phyloP scores from a whole-genome alignment of 2,888 invertebrate species.

The Diplazon laetatorius region DNA sequence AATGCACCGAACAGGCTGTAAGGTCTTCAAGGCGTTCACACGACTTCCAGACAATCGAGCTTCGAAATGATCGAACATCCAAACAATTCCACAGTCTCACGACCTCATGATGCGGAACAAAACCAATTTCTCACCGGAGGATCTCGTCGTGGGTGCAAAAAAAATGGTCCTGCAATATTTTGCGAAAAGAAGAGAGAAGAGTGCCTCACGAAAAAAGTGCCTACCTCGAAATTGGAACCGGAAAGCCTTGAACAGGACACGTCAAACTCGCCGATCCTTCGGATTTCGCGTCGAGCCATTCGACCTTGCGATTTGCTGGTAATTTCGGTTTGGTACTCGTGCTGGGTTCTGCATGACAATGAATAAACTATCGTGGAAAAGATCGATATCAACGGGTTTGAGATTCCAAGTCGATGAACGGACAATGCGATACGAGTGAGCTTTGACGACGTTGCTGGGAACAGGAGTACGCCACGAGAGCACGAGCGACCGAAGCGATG shows the following conservation, averaged over 20 bases:
- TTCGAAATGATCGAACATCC: neutral
- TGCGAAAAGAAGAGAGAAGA: no score
- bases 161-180: no score
- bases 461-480: slow-evolving; percentile 55
- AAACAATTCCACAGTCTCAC: neutral
- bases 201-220: slow-evolving; percentile 29
- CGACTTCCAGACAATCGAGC: neutral
- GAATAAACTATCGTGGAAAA: no score
- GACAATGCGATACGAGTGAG: slow-evolving; percentile 30
- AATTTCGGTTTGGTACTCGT: slow-evolving; percentile 79
- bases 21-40: neutral
- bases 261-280: slow-evolving; percentile 82
- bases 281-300: slow-evolving; percentile 76
- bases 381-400: slow-evolving; percentile 56
- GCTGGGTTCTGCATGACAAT: slow-evolving; percentile 75
- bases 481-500: slow-evolving; percentile 32
- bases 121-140: no score
- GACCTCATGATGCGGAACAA: no score
- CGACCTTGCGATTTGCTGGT: slow-evolving; percentile 79
- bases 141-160: no score
- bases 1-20: neutral
- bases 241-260: slow-evolving; percentile 91
- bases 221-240: slow-evolving; percentile 83
- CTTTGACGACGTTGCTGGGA: slow-evolving; percentile 28
- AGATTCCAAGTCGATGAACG: slow-evolving; percentile 50